phyloP scores from a whole-genome alignment of 2,888 invertebrate species.

The Therioaphis trifolii region DNA sequence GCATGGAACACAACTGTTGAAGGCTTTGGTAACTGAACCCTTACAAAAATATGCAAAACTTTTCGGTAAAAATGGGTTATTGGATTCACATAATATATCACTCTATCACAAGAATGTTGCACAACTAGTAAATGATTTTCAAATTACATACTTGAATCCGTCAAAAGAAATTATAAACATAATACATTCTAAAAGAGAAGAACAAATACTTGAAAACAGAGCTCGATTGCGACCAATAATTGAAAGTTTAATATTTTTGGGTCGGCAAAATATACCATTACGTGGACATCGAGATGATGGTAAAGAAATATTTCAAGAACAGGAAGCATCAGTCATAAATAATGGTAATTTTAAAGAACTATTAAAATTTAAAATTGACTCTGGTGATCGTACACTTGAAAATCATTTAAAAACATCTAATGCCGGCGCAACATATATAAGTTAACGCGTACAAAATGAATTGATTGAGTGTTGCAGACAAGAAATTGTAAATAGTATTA shows the following conservation, averaged over 20 bases:
- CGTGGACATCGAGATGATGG: slow-evolving; percentile 66
- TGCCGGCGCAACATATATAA: slow-evolving; percentile 66
- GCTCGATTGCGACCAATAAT: slow-evolving; percentile 64
- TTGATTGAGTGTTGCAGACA: slow-evolving; percentile 66
- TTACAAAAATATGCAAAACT: slow-evolving; percentile 64
- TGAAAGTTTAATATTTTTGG: slow-evolving; percentile 65
- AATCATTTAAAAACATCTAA: slow-evolving; percentile 65
- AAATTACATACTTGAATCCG: slow-evolving; percentile 38
- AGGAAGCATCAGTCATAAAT: slow-evolving; percentile 28
- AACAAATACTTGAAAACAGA: slow-evolving; percentile 64
- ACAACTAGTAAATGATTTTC: slow-evolving; percentile 50
- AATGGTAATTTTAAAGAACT: slow-evolving; percentile 66
- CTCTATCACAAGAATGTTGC: slow-evolving; percentile 64
- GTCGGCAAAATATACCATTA: slow-evolving; percentile 38
- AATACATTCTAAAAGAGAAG: slow-evolving; percentile 38
- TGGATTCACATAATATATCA: slow-evolving; percentile 58
- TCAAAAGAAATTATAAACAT: slow-evolving; percentile 58
- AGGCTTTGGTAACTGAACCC: slow-evolving; percentile 64
- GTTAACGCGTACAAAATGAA: slow-evolving; percentile 67
- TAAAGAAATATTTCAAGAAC: slow-evolving; percentile 2
- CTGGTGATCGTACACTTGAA: slow-evolving; percentile 29
- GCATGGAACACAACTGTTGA: slow-evolving; percentile 57
- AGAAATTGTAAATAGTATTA: slow-evolving; percentile 9
- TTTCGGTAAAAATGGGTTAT: slow-evolving; percentile 64
- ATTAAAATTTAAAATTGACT: slow-evolving; percentile 50